Percentiles rank a stretch among this genome's conserved stretches.
phyloP scores from a whole-genome alignment of 2,113 vertebrate species.

The Atrichornis clamosus region DNA sequence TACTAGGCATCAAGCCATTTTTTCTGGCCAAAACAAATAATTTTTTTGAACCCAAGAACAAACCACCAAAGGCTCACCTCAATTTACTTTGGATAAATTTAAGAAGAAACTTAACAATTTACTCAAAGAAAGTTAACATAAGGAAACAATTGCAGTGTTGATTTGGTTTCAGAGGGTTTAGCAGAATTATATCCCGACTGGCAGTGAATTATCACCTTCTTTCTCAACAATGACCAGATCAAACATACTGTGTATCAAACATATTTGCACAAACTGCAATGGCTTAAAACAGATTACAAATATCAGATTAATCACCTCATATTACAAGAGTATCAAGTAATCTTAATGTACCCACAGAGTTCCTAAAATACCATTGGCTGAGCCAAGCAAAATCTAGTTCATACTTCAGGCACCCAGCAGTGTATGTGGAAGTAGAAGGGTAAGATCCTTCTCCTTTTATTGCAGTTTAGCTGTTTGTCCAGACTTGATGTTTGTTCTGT shows the following conservation, averaged over 20 bases:
- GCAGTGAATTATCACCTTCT: background rate
- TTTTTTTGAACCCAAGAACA: background rate
- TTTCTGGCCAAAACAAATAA: background rate
- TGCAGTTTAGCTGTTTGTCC: background rate
- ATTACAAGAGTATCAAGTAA: background rate
- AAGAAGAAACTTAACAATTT: background rate
- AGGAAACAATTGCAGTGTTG: background rate
- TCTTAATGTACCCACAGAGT: background rate
- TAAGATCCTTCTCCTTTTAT: background rate
- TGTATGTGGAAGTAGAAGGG: background rate
- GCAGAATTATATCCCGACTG: background rate
- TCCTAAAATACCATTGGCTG: background rate
- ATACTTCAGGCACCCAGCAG: background rate
- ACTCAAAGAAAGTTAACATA: background rate
- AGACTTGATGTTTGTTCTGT: background rate
- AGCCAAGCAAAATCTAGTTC: background rate
- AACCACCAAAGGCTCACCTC: background rate
- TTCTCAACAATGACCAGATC: background rate
- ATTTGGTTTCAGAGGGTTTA: background rate
- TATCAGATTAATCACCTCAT: background rate
- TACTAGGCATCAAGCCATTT: background rate
- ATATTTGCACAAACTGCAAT: background rate
- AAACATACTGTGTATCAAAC: background rate
- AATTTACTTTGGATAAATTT: background rate
- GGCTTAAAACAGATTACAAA: background rate